Evolutionary conservation across 30 jellyfish, hydroid and myxozoan species (phyloP), one percentile per base, ranked within the genome.

Genomic region (Clytia hemisphaerica): DNA sequence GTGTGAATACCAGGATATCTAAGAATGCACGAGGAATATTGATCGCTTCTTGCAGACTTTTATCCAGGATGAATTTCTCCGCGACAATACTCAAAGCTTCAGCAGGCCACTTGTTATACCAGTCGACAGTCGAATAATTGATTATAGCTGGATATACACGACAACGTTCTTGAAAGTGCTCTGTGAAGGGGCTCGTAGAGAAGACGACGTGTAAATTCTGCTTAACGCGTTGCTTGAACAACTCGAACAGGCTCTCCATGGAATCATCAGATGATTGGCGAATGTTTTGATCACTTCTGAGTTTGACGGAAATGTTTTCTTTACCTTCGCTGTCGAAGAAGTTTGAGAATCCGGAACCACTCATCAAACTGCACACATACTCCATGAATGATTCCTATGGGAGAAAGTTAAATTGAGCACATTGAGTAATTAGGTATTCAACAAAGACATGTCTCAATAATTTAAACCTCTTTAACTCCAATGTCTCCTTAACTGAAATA

Each of bases 151-250:
- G 93, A 61, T 78, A 78, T 58, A 61, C 46, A 2, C 87, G 95
- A 62, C 95, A 83, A 12, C 95, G 80, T 24, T 83, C 81, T 24
- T 87, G 91, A 67, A 83, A 83, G 18, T 57, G 27, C 6, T 92
- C 44, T 21, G 92, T 92, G 60, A 92, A 83, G 22, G 95, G 95
- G 25, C 92, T 83, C n/a, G 95, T 83, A 4, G 95, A 61, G 50
- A 75, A 75, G 3, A 83, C 92, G 3, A 83, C 58, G 58, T 83
- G 95, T 51, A 83, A 48, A 63, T 83, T 71, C 29, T 79, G 28
- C 16, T 87, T 85, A 40, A 76, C 92, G 21, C 92, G 71, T 27
- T 82, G 58, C 7, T 57, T 42, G 65, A 83, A 83, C 58, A 72
- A 83, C 31, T 83, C 85, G 55, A 72, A 83, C 6, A 75, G 63